Base-by-base conservation (phyloP, 2,888 invertebrate genomes). In the Lasioglossum morio region DNA sequence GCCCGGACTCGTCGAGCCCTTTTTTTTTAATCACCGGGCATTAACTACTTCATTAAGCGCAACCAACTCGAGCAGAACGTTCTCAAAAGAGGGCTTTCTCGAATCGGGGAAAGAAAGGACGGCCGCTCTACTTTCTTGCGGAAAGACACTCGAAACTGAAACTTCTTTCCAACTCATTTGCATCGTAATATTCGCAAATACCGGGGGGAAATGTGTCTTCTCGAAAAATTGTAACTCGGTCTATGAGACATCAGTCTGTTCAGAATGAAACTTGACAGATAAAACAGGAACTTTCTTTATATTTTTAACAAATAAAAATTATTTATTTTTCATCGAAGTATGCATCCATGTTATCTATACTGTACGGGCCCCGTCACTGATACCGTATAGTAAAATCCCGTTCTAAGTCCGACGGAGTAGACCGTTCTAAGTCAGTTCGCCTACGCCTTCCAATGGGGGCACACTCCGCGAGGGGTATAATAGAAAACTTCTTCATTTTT, bases 41-140 rank as follows among this genome's bases (percentile, higher is more conserved):
- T 79, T 79, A 79, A 82, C 57, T 69, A 74, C 82, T 82, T 82
- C 82, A 82, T 82, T 82, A 82, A 82, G 57, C 79, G 57, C 43
- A 57, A 57, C 69, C 69, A 70, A 48, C 27, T 69, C 69, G 57
- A 60, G 80, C 74, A 79, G 82, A 82, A 82, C 57, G 79, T 30
- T 70, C 46, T 80, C 60, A 27, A 79, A 74, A 66, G 53, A 48
- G 43, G 14, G 66, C 70, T 79, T 46, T 80, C 73, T 30, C 46
- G 69, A 70, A 82, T 46, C 37, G 46, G 57, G 27, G 74, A 60
- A 60, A 82, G 82, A 74, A 74, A 75, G 34, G n/a, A 46, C 80
- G 34, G 77, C 23, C 82, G 53, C 74, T 82, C 70, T 57, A 82
- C 79, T 82, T 79, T 79, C 79, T 82, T 74, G 53, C 57, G 46